Evolutionary conservation across 2,888 invertebrate genomes (phyloP).

Genomic region (Drosophila meridiana): DNA sequence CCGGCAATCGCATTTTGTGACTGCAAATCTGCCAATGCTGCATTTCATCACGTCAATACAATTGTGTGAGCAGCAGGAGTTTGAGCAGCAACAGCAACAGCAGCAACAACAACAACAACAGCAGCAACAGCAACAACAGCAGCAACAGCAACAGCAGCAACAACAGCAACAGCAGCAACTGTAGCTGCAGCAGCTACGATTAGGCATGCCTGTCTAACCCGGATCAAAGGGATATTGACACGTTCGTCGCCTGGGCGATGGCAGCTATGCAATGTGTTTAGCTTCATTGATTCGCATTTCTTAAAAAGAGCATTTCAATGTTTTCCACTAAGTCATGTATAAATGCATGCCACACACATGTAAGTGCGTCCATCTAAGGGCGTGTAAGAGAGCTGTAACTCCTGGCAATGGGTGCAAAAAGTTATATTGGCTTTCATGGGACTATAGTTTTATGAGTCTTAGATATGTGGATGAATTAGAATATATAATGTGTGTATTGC

Average conservation of each 20-base stretch:
- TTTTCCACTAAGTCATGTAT: conserved; percentile 1
- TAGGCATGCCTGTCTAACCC: conserved; percentile 10
- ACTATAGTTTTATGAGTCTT: too few relatives aligned
- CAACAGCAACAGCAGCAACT: not conserved
- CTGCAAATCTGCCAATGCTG: conserved; percentile 25
- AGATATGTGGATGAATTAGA: not conserved
- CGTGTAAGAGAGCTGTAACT: not conserved
- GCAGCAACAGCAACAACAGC: not conserved
- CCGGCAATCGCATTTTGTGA: conserved; percentile 28
- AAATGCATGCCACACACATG: not conserved
- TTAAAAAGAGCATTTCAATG: conserved; percentile 7
- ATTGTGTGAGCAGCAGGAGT: conserved; percentile 8
- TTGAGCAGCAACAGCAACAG: not conserved
- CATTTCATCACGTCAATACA: conserved; percentile 53
- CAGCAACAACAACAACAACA: not conserved
- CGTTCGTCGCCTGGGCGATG: conserved; percentile 53
- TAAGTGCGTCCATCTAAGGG: not conserved
- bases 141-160: not conserved
- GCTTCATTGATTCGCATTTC: conserved; percentile 10
- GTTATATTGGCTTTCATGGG: not conserved
- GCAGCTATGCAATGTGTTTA: conserved; percentile 23
- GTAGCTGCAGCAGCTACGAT: conserved; percentile 4
- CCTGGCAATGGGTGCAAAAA: not conserved
- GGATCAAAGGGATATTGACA: conserved; percentile 6
- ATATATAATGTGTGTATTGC: not conserved